Percentiles rank a stretch among this genome's conserved stretches.
Evolutionary conservation across 2,888 invertebrate species (phyloP).

Genomic region (Aradus depressus): DNA sequence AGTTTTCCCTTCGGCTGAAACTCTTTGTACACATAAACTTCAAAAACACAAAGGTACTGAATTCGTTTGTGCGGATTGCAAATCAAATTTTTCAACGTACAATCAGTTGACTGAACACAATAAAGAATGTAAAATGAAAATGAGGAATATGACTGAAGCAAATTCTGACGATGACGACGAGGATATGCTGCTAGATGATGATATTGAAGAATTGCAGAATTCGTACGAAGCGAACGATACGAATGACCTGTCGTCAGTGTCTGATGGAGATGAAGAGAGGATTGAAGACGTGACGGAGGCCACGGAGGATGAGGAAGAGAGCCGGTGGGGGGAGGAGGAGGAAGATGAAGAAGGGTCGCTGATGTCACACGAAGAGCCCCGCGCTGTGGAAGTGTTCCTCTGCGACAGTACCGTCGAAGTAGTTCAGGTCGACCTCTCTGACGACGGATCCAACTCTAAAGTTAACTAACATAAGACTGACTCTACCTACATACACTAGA

Average conservation of each 20-base stretch:
- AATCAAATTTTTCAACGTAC: conserved; percentile 24
- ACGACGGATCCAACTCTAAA: conserved; percentile 16
- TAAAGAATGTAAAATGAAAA: conserved; percentile 21
- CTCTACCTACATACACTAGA: too few relatives aligned
- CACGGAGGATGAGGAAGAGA: conserved; percentile 23
- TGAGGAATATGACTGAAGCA: conserved; percentile 8
- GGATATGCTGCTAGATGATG: conserved; percentile 7
- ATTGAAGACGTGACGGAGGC: conserved; percentile 15
- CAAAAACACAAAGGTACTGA: conserved; percentile 23
- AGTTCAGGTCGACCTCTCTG: conserved; percentile 23
- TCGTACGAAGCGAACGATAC: conserved; percentile 12
- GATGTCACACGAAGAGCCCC: conserved; percentile 16
- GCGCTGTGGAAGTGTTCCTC: conserved; percentile 21
- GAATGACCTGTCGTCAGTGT: conserved; percentile 5
- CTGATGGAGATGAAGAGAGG: conserved; percentile 9
- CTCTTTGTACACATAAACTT: conserved; percentile 16
- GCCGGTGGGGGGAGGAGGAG: conserved; percentile 24
- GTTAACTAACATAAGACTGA: conserved; percentile 17
- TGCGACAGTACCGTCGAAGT: conserved; percentile 23
- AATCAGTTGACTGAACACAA: conserved; percentile 21
- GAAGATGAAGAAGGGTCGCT: conserved; percentile 10
- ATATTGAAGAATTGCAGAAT: conserved; percentile 10
- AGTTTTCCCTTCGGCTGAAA: conserved; percentile 20
- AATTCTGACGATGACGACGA: conserved; percentile 14
- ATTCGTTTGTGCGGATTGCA: conserved; percentile 27